These are phyloP conservation scores for Paracyclopina nana DNA, from an alignment of 1,140 invertebrate genomes.

Conservation along the genomic window DNA sequence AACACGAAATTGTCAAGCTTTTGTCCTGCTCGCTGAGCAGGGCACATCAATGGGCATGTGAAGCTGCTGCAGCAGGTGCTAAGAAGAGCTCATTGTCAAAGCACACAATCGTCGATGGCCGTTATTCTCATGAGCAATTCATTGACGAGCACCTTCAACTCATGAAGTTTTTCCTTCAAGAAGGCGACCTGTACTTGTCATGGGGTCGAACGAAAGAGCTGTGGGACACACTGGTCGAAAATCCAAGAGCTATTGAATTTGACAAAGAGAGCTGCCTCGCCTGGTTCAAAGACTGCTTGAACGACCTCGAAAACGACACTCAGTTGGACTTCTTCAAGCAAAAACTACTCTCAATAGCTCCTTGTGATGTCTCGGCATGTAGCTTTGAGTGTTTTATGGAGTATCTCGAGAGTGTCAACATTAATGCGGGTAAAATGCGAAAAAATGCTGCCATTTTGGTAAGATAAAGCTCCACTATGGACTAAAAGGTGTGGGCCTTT, in stretches of 20 bases:
- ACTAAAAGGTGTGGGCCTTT: no score
- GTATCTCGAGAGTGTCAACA: conserved; percentile 33
- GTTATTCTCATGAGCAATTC: conserved; percentile 32
- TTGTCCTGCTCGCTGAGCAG: conserved; percentile 30
- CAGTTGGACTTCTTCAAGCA: conserved; percentile 31
- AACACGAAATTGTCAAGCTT: conserved; percentile 31
- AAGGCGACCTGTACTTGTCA: conserved; percentile 31
- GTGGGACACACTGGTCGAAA: conserved; percentile 31
- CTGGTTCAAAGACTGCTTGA: conserved; percentile 32
- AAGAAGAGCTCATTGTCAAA: no score
- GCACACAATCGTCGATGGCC: conserved; percentile 28
- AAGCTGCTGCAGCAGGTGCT: no score
- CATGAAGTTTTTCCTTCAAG: conserved; percentile 32
- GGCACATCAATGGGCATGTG: no score
- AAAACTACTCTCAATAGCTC: conserved; percentile 30
- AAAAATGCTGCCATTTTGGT: no score
- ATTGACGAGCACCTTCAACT: conserved; percentile 31
- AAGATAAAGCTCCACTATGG: no score
- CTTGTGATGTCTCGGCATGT: conserved; percentile 27
- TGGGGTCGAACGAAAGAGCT: conserved; percentile 32
- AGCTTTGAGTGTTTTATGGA: conserved; percentile 33
- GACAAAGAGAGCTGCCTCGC: conserved; percentile 32
- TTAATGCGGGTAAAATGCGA: conserved; percentile 28
- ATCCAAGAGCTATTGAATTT: conserved; percentile 28
- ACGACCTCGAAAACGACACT: conserved; percentile 31